A percentile compares a stretch with the other conserved stretches of the same genome.
Evolutionary conservation across 1,140 invertebrate species (phyloP).

Genomic region (Hesperophylax magnus): DNA sequence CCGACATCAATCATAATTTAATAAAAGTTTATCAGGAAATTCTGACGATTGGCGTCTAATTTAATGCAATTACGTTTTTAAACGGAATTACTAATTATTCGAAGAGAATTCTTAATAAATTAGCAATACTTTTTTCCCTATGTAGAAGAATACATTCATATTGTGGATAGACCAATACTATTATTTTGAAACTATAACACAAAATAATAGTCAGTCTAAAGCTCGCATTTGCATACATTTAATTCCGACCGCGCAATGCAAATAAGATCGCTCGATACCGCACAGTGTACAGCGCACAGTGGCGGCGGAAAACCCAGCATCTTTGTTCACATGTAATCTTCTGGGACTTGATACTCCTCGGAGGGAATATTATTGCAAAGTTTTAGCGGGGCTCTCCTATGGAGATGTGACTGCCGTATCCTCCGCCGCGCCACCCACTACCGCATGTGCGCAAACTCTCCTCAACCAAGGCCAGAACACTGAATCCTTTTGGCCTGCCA

Average conservation of each 20-base stretch:
- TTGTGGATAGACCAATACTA: too few species aligned
- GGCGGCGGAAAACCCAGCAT: conserved; percentile 2
- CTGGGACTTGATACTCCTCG: conserved; percentile 26
- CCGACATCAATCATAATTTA: too few species aligned
- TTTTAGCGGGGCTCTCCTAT: neutral
- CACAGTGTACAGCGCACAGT: neutral
- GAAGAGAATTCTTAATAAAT: too few species aligned
- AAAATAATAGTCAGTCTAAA: conserved; percentile 3
- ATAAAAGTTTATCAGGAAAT: too few species aligned
- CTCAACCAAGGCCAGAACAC: too few species aligned
- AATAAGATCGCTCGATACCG: conserved; percentile 23
- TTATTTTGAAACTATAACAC: neutral
- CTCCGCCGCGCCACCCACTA: neutral
- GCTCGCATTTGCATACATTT: conserved; percentile 29
- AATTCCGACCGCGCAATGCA: conserved; percentile 18
- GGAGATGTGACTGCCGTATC: neutral
- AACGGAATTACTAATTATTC: too few species aligned
- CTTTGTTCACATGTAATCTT: conserved; percentile 37
- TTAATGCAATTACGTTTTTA: too few species aligned
- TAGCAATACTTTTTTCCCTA: too few species aligned
- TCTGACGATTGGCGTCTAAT: too few species aligned
- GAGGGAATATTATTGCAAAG: conserved; percentile 30
- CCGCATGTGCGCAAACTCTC: too few species aligned
- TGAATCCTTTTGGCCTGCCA: too few species aligned
- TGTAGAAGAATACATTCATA: too few species aligned